Conservation (phyloP, 2,797 vertebrate genomes). For the Delichon dasypus region DNA sequence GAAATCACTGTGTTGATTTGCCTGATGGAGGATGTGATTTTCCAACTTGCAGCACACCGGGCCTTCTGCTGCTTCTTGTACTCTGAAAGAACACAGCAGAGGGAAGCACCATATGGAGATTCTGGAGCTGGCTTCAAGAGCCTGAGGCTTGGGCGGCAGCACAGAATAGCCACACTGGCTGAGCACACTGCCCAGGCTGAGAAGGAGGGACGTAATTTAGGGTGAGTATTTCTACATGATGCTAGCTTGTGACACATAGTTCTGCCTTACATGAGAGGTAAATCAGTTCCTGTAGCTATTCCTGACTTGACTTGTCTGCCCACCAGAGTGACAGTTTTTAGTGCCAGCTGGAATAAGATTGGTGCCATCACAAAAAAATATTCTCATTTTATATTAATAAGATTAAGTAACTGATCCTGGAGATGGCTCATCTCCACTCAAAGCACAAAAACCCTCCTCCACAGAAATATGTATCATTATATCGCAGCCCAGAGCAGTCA, state of each 20-base stretch:
- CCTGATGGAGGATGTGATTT: not conserved
- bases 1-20: not conserved
- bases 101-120: not conserved
- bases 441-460: not conserved
- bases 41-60: accelerated
- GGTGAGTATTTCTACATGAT: not conserved
- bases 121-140: not conserved
- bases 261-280: not conserved
- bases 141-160: not conserved
- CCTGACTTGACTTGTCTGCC: not conserved
- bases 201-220: not conserved
- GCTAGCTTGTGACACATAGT: not conserved
- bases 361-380: constrained; percentile 2
- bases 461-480: not conserved
- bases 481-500: not conserved
- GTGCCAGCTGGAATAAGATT: constrained; percentile 14
- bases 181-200: not conserved
- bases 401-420: constrained; percentile 27
- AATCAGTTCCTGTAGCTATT: not conserved
- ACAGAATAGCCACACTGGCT: accelerated
- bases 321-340: constrained; percentile 24
- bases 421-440: not conserved
- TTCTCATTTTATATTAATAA: constrained; percentile 17
- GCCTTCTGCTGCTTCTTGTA: not conserved
- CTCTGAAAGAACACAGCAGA: not conserved